Conservation (phyloP, 1,140 invertebrate genomes). For the Vanessa tameamea region DNA sequence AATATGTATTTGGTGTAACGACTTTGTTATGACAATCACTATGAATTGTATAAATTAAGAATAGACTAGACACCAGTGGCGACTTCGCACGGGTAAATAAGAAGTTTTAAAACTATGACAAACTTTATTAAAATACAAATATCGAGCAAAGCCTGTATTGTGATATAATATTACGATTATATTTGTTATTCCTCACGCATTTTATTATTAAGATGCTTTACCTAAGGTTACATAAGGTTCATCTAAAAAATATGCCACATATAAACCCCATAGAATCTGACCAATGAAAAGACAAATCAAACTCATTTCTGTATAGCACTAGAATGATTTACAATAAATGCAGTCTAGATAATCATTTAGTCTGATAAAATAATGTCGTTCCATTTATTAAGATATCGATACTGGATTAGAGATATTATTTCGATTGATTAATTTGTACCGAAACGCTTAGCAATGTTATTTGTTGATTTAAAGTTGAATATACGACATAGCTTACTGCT, state of each 20-base stretch:
- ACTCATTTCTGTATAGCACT: too few species aligned
- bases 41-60: constrained; percentile 26
- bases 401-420: not conserved
- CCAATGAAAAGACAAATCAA: too few species aligned
- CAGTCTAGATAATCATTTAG: constrained; percentile 7
- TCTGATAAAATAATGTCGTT: not conserved
- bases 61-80: not conserved
- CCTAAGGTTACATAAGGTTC: too few species aligned
- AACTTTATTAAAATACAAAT: too few species aligned
- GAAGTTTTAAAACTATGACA: too few species aligned
- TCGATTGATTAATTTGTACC: not conserved
- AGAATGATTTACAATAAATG: not conserved
- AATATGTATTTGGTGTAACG: constrained; percentile 39
- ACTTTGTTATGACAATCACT: constrained; percentile 35
- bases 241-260: too few species aligned
- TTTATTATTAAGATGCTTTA: too few species aligned
- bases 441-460: not conserved
- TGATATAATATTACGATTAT: too few species aligned
- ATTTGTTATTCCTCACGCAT: too few species aligned
- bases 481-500: not conserved
- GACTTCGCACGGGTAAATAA: too few species aligned
- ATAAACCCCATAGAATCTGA: too few species aligned
- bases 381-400: constrained; percentile 4
- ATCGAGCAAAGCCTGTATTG: too few species aligned
- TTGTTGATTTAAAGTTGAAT: not conserved